Conservation (phyloP, 2,888 invertebrate genomes). For the Ornithoptera alexandrae region DNA sequence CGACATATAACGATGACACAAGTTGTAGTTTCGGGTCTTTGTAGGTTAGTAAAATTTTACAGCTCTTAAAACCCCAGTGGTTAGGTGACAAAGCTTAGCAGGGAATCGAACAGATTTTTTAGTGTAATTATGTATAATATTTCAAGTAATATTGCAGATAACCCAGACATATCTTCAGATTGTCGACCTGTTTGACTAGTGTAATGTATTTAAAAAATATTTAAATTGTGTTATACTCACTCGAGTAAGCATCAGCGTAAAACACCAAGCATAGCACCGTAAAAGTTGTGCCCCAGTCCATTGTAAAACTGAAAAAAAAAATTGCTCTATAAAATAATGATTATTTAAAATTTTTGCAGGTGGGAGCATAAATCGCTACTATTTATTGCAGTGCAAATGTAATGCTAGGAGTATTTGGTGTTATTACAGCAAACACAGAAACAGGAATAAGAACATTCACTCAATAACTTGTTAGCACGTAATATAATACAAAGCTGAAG, state of each 20-base stretch:
- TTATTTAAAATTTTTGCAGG: too few species aligned
- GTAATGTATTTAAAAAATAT: too few species aligned
- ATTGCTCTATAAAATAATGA: neutral
- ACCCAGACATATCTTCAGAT: too few species aligned
- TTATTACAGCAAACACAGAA: neutral
- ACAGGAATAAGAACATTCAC: constrained; percentile 11
- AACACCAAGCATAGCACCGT: constrained; percentile 56
- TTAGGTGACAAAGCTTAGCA: too few species aligned
- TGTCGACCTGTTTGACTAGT: too few species aligned
- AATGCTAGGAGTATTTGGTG: neutral
- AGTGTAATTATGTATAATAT: too few species aligned
- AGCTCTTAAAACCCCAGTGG: neutral
- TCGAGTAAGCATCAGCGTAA: constrained; percentile 70
- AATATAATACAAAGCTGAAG: constrained; percentile 60
- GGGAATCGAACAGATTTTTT: neutral
- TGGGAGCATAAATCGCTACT: too few species aligned
- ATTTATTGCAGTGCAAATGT: neutral
- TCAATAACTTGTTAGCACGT: constrained; percentile 56
- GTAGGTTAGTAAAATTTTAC: neutral
- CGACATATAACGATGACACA: neutral
- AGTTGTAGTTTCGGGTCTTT: neutral
- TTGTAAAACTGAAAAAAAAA: constrained; percentile 57
- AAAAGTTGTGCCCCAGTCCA: constrained; percentile 68
- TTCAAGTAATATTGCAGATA: too few species aligned
- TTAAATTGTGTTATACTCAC: constrained; percentile 50